These are phyloP conservation scores for Echeneis naucrates DNA, from an alignment of 2,797 vertebrate genomes.

Conservation along the genomic window DNA sequence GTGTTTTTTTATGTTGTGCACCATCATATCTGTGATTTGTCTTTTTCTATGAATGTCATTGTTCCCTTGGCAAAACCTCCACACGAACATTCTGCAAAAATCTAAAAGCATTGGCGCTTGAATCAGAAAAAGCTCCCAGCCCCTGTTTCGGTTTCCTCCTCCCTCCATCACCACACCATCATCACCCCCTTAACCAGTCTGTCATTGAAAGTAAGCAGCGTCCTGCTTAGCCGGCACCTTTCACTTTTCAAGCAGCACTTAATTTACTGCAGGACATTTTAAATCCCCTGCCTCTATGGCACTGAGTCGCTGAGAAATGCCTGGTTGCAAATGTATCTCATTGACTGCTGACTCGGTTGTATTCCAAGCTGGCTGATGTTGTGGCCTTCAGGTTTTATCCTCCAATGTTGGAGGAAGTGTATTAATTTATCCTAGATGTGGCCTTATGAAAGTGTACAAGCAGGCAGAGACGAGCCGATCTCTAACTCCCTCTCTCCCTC, in stretches of 20 bases:
- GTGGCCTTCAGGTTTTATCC: conserved; percentile 80
- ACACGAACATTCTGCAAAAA: background rate
- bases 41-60: background rate
- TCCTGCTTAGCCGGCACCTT: conserved; percentile 80
- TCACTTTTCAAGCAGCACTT: conserved; percentile 77
- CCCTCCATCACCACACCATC: conserved; percentile 42
- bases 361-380: conserved; percentile 76
- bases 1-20: background rate
- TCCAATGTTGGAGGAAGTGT: conserved; percentile 71
- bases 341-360: conserved; percentile 80
- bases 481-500: background rate
- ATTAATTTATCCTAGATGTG: conserved; percentile 78
- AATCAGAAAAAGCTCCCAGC: background rate
- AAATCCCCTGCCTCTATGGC: conserved; percentile 77
- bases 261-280: conserved; percentile 78
- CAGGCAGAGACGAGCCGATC: conserved; percentile 58
- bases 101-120: background rate
- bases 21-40: background rate
- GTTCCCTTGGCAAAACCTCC: background rate
- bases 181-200: conserved; percentile 55
- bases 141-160: conserved; percentile 18
- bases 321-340: conserved; percentile 81
- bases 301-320: conserved; percentile 75
- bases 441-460: conserved; percentile 62
- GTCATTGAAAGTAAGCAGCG: conserved; percentile 75